A percentile compares a stretch with the other conserved stretches of the same genome.
Evolutionary conservation across 2,797 vertebrate species (phyloP).

Genomic region (Girardinus metallicus): DNA sequence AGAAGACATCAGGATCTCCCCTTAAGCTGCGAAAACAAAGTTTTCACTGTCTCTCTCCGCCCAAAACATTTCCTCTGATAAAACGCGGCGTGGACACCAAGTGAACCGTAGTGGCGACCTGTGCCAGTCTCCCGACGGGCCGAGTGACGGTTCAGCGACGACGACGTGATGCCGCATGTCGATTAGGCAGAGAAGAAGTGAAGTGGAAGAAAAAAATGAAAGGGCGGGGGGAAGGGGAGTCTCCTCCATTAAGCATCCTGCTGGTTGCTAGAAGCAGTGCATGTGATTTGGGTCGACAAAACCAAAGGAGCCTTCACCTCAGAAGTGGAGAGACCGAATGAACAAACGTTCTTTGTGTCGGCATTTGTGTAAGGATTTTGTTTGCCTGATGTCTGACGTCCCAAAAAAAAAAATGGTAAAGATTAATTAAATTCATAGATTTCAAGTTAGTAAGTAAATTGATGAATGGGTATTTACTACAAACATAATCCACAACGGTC

Average conservation of each 20-base stretch:
- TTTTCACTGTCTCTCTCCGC: neutral
- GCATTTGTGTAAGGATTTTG: neutral
- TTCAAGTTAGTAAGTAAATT: neutral
- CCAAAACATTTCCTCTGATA: conserved; percentile 9
- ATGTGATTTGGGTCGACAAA: conserved; percentile 47
- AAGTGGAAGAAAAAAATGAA: neutral
- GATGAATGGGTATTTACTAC: neutral
- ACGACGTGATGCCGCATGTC: neutral
- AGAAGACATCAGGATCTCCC: neutral
- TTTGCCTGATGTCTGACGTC: neutral
- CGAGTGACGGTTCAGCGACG: neutral
- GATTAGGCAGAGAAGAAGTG: neutral
- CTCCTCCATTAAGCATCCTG: neutral
- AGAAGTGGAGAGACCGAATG: conserved; percentile 5
- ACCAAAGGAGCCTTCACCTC: conserved; percentile 12
- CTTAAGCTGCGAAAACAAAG: neutral
- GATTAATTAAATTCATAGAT: neutral
- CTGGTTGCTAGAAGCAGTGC: conserved; percentile 42
- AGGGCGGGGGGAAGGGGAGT: neutral
- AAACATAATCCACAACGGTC: neutral
- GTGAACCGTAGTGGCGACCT: neutral
- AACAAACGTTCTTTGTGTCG: neutral
- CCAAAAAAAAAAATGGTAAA: neutral
- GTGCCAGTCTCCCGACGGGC: neutral
- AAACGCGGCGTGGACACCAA: neutral